Base-by-base conservation (phyloP, 2,888 invertebrate species). In the Scaeva pyrastri region DNA sequence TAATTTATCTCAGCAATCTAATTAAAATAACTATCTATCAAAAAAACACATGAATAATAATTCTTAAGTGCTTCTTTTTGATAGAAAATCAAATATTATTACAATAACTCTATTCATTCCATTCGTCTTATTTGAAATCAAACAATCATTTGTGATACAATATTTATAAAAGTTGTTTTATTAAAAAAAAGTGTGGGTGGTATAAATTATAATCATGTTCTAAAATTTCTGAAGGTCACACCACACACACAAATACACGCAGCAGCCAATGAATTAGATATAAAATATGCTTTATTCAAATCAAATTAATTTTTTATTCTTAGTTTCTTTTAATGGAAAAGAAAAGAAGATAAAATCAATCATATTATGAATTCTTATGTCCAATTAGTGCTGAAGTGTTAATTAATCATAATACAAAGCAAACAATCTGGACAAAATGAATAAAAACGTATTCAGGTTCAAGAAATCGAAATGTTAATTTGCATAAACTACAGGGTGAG, bases 291-390 rank as follows among this genome's bases (percentile, higher is more conserved):
- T 48, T 36, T 48, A 66, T 66, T 66, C 48, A 66, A 66, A 48
- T 48, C 10, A 19, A 60, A 66, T 48, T 16, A 19, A 41, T n/a
- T 45, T 64, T 16, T 8, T 23, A 2, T 8, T 10, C 10, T 10
- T 60, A 8, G 2, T 31, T 31, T 31, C 31, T 31, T 31, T 31
- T 31, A 31, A 43, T 23, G 41, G 14, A 48, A 31, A 10, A 43
- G 1, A 23, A 14, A 23, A 10, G 14, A 31, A 45, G 26, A 64
- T 12, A 36, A 23, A 77, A 81, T 85, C 48, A 85, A 85, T 85
- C 81, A 85, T 73, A 76, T 70, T 68, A 60, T 52, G 60, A 75
- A 81, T 81, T 80, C 72, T 76, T 52, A 81, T 72, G 81, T 85
- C 76, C 66, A 70, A 85, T 84, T 85, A 85, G 72, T 68, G 55